phyloP scores from a whole-genome alignment of 2,797 vertebrate species.

The Sphaeramia orbicularis region DNA sequence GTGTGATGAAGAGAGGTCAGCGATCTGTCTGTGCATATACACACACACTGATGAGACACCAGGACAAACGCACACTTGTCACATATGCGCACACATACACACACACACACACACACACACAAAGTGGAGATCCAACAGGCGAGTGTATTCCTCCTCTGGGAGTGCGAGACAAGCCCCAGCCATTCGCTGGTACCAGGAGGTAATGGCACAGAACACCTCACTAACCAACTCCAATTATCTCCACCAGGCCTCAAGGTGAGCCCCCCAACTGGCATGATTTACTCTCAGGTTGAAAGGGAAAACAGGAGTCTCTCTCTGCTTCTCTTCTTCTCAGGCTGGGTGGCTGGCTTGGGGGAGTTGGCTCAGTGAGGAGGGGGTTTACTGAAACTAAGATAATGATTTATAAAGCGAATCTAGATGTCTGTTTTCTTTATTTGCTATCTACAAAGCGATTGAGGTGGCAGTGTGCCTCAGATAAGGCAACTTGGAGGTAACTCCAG shows the following conservation, averaged over 20 bases:
- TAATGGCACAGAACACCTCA: constrained; percentile 85
- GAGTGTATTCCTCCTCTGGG: constrained; percentile 76
- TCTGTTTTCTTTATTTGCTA: constrained; percentile 66
- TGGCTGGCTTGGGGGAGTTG: constrained; percentile 66
- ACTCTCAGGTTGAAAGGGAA: constrained; percentile 84
- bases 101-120: constrained; percentile 38
- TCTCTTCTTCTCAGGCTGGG: constrained; percentile 65
- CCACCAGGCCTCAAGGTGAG: constrained; percentile 84
- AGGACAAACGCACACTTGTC: background rate
- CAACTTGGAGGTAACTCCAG: constrained; percentile 62
- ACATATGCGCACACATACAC: background rate
- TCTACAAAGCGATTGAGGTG: constrained; percentile 67
- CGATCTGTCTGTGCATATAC: constrained; percentile 48
- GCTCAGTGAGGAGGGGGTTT: constrained; percentile 31
- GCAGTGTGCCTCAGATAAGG: constrained; percentile 64
- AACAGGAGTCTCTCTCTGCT: constrained; percentile 69
- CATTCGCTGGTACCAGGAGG: constrained; percentile 84
- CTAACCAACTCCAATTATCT: constrained; percentile 88
- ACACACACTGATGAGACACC: constrained; percentile 29
- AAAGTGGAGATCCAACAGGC: constrained; percentile 72
- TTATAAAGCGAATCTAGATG: constrained; percentile 73
- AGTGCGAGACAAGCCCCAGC: constrained; percentile 77
- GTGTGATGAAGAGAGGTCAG: constrained; percentile 80
- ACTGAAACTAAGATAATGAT: constrained; percentile 79
- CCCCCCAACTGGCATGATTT: constrained; percentile 85